These are phyloP conservation scores for Muscicapa adusta DNA, from an alignment of 2,113 vertebrate genomes.

Conservation along the genomic window DNA sequence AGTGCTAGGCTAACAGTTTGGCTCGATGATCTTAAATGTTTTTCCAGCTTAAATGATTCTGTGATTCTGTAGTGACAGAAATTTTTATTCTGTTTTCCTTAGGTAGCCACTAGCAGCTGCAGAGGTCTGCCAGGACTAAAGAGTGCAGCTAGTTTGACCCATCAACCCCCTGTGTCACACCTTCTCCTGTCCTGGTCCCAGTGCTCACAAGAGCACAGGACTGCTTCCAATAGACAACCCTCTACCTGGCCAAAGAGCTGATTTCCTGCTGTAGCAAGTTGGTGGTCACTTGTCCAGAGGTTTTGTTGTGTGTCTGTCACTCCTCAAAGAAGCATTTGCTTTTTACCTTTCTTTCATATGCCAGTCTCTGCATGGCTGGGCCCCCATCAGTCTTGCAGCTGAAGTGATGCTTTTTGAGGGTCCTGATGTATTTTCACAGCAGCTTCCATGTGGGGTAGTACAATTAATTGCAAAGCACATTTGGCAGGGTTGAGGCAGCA, in stretches of 20 bases:
- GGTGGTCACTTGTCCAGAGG: accelerated
- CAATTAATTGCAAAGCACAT: background rate
- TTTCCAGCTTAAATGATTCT: background rate
- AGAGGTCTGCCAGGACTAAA: background rate
- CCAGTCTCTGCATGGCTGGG: background rate
- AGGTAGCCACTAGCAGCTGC: background rate
- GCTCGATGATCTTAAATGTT: accelerated
- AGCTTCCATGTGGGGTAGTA: background rate
- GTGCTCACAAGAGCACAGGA: background rate
- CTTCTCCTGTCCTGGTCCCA: background rate
- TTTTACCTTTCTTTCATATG: background rate
- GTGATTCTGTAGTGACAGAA: background rate
- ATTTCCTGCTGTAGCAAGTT: background rate
- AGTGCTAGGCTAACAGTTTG: accelerated
- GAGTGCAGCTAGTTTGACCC: background rate
- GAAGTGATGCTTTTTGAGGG: background rate
- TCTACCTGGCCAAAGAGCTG: background rate
- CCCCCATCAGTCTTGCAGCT: background rate
- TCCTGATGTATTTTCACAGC: background rate
- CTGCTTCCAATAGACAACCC: background rate
- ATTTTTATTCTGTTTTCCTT: background rate
- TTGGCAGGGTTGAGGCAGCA: background rate
- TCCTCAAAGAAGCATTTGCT: background rate
- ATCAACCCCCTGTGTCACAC: background rate
- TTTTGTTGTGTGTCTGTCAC: background rate